Conservation (phyloP, 2,888 invertebrate species). For the Nomada fucata region DNA sequence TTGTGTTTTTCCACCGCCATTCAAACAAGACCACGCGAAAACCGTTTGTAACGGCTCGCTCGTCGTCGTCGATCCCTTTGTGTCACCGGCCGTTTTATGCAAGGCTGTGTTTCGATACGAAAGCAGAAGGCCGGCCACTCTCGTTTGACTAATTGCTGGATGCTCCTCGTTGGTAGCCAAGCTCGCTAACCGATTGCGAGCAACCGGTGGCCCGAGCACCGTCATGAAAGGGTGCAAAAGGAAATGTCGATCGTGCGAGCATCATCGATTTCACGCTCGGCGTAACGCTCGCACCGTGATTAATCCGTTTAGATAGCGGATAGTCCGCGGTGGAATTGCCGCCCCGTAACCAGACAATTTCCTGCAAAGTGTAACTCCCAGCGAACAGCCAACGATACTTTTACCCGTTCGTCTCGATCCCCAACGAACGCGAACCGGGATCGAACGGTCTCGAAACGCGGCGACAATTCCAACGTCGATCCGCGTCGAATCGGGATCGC, state of each 20-base stretch:
- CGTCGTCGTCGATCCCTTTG: neutral
- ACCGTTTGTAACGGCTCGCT: neutral
- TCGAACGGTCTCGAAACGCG: too few relatives aligned
- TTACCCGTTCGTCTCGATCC: too few relatives aligned
- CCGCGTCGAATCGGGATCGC: too few relatives aligned
- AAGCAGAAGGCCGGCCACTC: neutral
- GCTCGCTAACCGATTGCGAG: neutral
- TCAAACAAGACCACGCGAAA: neutral
- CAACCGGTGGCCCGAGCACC: neutral
- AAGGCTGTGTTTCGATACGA: neutral
- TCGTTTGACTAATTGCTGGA: slow-evolving; percentile 9
- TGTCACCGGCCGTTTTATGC: neutral
- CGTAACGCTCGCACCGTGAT: neutral
- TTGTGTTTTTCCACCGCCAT: too few relatives aligned
- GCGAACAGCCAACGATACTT: too few relatives aligned
- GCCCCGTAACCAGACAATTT: neutral
- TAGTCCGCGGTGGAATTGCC: neutral
- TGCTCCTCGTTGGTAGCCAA: neutral
- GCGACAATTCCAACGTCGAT: too few relatives aligned
- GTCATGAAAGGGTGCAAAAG: slow-evolving; percentile 4
- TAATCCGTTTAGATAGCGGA: neutral
- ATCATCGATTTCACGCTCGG: slow-evolving; percentile 15
- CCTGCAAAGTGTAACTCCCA: neutral
- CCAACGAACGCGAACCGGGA: too few relatives aligned
- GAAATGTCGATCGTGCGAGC: neutral